These are phyloP conservation scores for Rhinopomastus cyanomelas DNA, from an alignment of 2,113 vertebrate genomes.

Conservation along the genomic window DNA sequence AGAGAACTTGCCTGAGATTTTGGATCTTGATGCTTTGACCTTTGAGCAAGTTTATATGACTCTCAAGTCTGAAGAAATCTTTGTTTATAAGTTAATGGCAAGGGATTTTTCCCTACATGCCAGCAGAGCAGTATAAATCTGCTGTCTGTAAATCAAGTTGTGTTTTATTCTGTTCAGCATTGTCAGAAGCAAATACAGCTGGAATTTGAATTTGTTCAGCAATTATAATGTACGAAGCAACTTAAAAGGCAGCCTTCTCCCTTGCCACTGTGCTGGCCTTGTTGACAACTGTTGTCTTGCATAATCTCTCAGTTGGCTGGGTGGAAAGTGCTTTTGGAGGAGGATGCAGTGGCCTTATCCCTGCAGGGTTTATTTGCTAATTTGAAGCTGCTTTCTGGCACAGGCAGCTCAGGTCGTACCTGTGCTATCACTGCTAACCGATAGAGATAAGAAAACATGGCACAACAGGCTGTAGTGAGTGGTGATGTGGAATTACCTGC, in stretches of 20 bases:
- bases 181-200: constrained; percentile 52
- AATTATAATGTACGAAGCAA: constrained; percentile 33
- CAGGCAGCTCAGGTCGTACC: not conserved
- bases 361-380: not conserved
- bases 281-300: not conserved
- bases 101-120: not conserved
- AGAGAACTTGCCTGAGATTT: not conserved
- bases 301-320: constrained; percentile 12
- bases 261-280: constrained; percentile 49
- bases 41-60: constrained; percentile 24
- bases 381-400: not conserved
- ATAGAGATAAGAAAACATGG: not conserved
- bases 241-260: not conserved
- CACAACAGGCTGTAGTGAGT: not conserved
- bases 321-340: constrained; percentile 3
- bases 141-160: constrained; percentile 27
- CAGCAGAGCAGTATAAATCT: not conserved
- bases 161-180: constrained; percentile 31
- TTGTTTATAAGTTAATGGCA: constrained; percentile 9
- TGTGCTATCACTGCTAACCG: not conserved
- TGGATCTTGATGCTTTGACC: not conserved
- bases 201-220: constrained; percentile 38
- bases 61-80: constrained; percentile 14
- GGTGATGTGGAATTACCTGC: not conserved
- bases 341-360: not conserved